phyloP scores from a whole-genome alignment of 2,888 invertebrate species.

The Nematopogon swammerdamellus region DNA sequence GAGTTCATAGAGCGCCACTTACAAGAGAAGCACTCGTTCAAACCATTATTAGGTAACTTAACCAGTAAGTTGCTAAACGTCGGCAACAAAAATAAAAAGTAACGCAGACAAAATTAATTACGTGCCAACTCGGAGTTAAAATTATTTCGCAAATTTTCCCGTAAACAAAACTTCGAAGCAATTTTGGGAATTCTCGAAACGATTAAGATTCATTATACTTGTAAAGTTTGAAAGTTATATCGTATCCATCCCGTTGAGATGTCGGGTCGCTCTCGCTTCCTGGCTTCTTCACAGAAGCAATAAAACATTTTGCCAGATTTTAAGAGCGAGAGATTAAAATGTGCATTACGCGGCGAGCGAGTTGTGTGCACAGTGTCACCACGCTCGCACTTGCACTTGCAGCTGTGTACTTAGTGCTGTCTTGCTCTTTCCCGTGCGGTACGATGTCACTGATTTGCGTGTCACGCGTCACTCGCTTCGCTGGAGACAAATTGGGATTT shows the following conservation, averaged over 20 bases:
- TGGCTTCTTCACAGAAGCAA: slow-evolving; percentile 41
- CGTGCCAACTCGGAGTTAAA: neutral
- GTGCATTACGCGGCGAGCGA: slow-evolving; percentile 29
- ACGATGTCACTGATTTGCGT: neutral
- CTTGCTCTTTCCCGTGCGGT: neutral
- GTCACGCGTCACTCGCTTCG: neutral
- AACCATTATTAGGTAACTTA: too few relatives aligned
- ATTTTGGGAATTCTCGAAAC: slow-evolving; percentile 44
- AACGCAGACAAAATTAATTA: neutral
- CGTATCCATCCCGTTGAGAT: slow-evolving; percentile 21
- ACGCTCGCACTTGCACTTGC: neutral
- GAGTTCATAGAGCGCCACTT: too few relatives aligned
- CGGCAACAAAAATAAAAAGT: neutral
- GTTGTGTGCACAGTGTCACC: neutral
- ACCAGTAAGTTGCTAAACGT: too few relatives aligned
- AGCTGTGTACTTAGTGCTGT: neutral
- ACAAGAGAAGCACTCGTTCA: too few relatives aligned
- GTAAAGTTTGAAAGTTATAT: slow-evolving; percentile 56
- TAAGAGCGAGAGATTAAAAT: slow-evolving; percentile 37
- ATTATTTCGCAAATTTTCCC: neutral
- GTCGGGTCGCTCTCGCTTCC: slow-evolving; percentile 22
- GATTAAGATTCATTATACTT: slow-evolving; percentile 54
- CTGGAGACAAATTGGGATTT: neutral
- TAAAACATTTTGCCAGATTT: slow-evolving; percentile 54
- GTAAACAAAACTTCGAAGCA: slow-evolving; percentile 42